phyloP scores from a whole-genome alignment of 64 coral and sea anemone species.

The Pocillopora verrucosa region DNA sequence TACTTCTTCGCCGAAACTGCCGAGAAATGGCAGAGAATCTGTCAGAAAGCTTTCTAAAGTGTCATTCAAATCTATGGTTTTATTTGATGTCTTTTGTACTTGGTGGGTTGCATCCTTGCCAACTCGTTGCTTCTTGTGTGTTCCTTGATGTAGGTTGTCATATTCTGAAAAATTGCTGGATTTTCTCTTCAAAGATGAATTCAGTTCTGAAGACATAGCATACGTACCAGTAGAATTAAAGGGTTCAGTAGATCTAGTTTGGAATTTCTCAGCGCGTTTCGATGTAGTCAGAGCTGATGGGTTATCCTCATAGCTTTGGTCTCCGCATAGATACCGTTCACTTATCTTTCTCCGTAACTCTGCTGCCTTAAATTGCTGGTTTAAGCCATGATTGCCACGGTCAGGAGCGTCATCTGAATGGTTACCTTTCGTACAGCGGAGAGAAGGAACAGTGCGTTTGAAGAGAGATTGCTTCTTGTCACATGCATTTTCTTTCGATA shows the following conservation, averaged over 20 bases:
- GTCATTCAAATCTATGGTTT: slow-evolving; percentile 23
- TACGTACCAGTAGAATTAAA: not conserved
- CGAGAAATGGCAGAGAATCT: not conserved
- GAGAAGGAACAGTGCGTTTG: too few species aligned
- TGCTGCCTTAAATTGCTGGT: not conserved
- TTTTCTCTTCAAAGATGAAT: not conserved
- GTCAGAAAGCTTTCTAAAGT: not conserved
- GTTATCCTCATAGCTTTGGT: slow-evolving; percentile 26
- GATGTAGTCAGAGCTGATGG: not conserved
- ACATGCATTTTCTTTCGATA: too few species aligned
- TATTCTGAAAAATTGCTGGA: not conserved
- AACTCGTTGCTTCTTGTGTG: not conserved
- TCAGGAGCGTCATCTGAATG: not conserved
- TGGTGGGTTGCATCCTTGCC: not conserved
- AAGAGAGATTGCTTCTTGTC: too few species aligned
- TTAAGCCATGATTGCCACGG: not conserved
- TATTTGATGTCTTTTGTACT: not conserved
- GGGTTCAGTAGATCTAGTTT: not conserved
- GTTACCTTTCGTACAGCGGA: too few species aligned
- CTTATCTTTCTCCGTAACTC: not conserved
- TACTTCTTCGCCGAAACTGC: not conserved
- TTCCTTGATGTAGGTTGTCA: not conserved
- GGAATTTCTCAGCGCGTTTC: not conserved
- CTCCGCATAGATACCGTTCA: slow-evolving; percentile 27
- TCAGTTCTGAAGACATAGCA: too few species aligned